Percentiles rank a stretch among this genome's conserved stretches.
These are phyloP conservation scores for Odocoileus hemionus DNA, from an alignment of 2,113 vertebrate genomes.

Conservation along the genomic window DNA sequence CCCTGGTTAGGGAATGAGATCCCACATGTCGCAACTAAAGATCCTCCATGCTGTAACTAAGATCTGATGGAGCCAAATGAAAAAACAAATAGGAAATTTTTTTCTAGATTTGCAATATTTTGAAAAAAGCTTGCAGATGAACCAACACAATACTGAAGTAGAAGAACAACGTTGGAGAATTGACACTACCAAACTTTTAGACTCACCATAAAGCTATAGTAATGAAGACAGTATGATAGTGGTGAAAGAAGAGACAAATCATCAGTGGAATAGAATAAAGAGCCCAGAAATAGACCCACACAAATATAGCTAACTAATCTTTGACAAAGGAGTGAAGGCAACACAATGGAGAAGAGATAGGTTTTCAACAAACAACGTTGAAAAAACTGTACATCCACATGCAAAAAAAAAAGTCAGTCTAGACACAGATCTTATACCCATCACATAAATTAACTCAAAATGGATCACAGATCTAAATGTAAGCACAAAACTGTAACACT, in stretches of 20 bases:
- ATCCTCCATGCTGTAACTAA: neutral
- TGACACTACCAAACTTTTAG: neutral
- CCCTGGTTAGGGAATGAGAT: neutral
- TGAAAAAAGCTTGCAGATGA: neutral
- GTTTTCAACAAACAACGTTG: neutral
- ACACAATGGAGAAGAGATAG: neutral
- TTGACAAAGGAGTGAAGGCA: neutral
- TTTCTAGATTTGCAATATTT: neutral
- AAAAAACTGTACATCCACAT: neutral
- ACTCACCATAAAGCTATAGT: neutral
- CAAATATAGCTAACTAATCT: neutral
- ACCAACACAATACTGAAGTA: neutral
- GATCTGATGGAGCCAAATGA: neutral
- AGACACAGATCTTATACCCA: neutral
- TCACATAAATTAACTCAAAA: neutral
- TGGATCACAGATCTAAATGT: neutral
- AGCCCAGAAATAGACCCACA: neutral
- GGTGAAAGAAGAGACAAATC: neutral
- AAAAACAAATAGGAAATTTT: neutral
- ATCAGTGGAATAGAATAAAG: neutral
- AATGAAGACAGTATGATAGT: neutral
- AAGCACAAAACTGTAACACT: neutral
- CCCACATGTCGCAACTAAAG: neutral
- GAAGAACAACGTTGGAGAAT: neutral
- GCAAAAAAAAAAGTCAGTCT: neutral